These are phyloP conservation scores for Parascotia fuliginaria DNA, from an alignment of 2,888 invertebrate genomes.

Conservation along the genomic window DNA sequence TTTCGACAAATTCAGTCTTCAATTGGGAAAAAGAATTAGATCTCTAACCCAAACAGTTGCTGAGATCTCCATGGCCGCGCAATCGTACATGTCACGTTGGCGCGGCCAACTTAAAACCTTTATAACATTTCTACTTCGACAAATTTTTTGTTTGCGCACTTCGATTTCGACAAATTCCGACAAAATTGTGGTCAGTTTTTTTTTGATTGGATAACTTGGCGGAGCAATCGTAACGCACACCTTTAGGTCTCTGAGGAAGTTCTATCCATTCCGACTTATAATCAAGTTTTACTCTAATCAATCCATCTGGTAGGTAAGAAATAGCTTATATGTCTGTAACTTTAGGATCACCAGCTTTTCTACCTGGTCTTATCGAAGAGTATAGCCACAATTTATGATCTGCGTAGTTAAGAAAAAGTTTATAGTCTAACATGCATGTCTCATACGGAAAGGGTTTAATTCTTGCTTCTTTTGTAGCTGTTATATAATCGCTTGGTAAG, in stretches of 20 bases:
- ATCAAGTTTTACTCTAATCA: not conserved
- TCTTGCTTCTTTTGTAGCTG: constrained; percentile 1
- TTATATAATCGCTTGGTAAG: not conserved
- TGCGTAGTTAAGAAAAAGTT: not conserved
- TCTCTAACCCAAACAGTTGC: too few relatives aligned
- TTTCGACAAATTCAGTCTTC: too few relatives aligned
- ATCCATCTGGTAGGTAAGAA: not conserved
- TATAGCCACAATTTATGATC: not conserved
- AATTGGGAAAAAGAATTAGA: too few relatives aligned
- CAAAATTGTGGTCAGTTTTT: too few relatives aligned
- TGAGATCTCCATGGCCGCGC: too few relatives aligned
- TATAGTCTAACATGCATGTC: not conserved
- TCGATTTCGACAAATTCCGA: too few relatives aligned
- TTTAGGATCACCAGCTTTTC: constrained; percentile 2
- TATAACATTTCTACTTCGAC: too few relatives aligned
- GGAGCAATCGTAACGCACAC: too few relatives aligned
- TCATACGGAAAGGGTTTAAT: not conserved
- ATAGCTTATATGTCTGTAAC: not conserved
- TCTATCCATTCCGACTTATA: not conserved
- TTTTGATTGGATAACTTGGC: too few relatives aligned
- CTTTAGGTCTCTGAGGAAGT: not conserved
- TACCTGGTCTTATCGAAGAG: not conserved
- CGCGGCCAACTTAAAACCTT: too few relatives aligned
- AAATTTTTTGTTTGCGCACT: too few relatives aligned
- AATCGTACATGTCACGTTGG: too few relatives aligned